Evolutionary conservation across 1,140 invertebrate genomes (phyloP).

Genomic region (Drosophila micromelanica): DNA sequence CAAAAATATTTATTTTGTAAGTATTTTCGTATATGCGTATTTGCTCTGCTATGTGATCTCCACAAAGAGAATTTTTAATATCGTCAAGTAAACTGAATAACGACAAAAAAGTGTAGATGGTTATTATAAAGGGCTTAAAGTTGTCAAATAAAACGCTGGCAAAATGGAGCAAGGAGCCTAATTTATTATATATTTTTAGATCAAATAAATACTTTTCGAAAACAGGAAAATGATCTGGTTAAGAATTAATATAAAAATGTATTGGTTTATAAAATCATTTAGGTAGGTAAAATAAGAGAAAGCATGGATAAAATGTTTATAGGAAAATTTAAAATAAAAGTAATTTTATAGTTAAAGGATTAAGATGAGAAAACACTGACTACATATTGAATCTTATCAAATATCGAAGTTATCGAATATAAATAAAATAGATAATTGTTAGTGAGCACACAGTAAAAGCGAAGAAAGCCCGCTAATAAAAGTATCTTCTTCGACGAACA

Average conservation of each 20-base stretch:
- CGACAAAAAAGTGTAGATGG: too few relatives aligned
- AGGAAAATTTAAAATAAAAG: too few relatives aligned
- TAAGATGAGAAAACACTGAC: too few relatives aligned
- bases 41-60: slow-evolving; percentile 51
- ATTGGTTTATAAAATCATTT: background rate
- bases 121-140: too few relatives aligned
- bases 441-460: too few relatives aligned
- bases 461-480: background rate
- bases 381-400: too few relatives aligned
- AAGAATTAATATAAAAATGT: background rate
- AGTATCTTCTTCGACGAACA: slow-evolving; percentile 16
- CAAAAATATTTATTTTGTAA: slow-evolving; percentile 74
- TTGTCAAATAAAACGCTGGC: background rate
- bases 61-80: slow-evolving; percentile 71
- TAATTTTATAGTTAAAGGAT: too few relatives aligned
- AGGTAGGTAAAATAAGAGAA: too few relatives aligned
- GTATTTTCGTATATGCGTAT: slow-evolving; percentile 58
- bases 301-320: too few relatives aligned
- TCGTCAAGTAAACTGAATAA: slow-evolving; percentile 44
- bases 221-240: background rate
- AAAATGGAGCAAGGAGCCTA: background rate
- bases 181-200: background rate
- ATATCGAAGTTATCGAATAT: background rate
- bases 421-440: background rate
- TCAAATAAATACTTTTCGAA: background rate